A percentile compares a stretch with the other conserved stretches of the same genome.
Evolutionary conservation across 2,888 invertebrate genomes (phyloP).

Genomic region (Agrotis segetum): DNA sequence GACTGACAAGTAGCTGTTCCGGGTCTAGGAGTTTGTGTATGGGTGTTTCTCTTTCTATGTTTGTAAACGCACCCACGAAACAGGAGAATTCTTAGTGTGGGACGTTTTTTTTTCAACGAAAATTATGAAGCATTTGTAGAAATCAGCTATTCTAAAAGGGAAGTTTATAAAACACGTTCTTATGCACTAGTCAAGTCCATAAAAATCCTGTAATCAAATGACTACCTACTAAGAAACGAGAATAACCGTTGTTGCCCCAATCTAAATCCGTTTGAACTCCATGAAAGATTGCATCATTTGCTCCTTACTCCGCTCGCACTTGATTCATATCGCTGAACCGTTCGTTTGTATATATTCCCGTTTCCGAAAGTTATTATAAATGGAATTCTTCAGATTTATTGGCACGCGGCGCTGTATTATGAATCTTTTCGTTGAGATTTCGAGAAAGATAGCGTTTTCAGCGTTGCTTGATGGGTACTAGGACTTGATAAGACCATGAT

Average conservation of each 20-base stretch:
- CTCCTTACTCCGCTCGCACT: constrained; percentile 62
- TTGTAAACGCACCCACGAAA: too few species aligned
- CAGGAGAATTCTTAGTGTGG: too few species aligned
- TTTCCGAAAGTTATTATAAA: constrained; percentile 71
- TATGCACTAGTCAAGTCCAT: not conserved
- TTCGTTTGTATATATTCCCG: constrained; percentile 68
- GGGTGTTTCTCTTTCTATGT: too few species aligned
- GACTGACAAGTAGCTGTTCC: too few species aligned
- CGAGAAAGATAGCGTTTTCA: constrained; percentile 9
- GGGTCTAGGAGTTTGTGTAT: too few species aligned
- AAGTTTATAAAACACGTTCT: not conserved
- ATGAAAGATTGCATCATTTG: constrained; percentile 72
- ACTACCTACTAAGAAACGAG: constrained; percentile 32
- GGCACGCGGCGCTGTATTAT: constrained; percentile 25
- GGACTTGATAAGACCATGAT: constrained; percentile 1
- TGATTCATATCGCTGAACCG: constrained; percentile 67
- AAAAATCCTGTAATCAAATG: constrained; percentile 18
- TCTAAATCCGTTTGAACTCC: constrained; percentile 73
- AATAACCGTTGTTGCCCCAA: constrained; percentile 71
- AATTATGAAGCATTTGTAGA: not conserved
- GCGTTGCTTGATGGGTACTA: not conserved
- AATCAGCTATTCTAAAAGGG: not conserved
- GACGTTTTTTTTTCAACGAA: not conserved
- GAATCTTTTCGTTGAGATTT: constrained; percentile 40
- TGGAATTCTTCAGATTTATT: constrained; percentile 60